Conservation (phyloP, 2,797 vertebrate genomes). For the Poeciliopsis presidionis region DNA sequence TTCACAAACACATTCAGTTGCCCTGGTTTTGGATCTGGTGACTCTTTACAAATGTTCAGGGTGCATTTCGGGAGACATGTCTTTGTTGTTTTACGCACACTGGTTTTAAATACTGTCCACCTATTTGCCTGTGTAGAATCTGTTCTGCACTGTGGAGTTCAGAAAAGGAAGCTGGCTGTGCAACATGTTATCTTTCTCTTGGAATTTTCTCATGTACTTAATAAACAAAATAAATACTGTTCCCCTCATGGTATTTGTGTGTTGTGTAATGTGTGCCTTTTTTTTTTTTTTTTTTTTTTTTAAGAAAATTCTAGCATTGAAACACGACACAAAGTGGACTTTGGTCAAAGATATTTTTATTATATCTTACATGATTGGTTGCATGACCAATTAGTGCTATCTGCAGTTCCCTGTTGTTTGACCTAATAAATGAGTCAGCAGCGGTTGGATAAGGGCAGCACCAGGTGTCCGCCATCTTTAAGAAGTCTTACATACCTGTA, state of each 20-base stretch:
- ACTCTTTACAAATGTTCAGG: slow-evolving; percentile 11
- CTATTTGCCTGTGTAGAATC: slow-evolving; percentile 31
- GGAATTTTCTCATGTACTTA: slow-evolving; percentile 60
- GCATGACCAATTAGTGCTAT: slow-evolving; percentile 35
- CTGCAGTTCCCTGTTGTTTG: slow-evolving; percentile 40
- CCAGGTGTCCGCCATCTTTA: background rate
- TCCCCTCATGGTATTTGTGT: slow-evolving; percentile 30
- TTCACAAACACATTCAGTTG: slow-evolving; percentile 31
- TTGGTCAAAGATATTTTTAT: slow-evolving; percentile 44
- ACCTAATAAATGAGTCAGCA: slow-evolving; percentile 53
- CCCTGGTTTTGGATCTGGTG: slow-evolving; percentile 19
- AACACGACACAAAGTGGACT: slow-evolving; percentile 35
- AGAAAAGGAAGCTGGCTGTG: slow-evolving; percentile 58
- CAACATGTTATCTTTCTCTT: slow-evolving; percentile 58
- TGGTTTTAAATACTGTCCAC: slow-evolving; percentile 19
- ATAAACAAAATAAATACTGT: slow-evolving; percentile 66
- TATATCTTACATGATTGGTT: slow-evolving; percentile 20
- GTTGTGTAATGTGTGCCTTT: slow-evolving; percentile 33
- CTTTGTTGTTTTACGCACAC: slow-evolving; percentile 17
- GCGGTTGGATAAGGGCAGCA: slow-evolving; percentile 17
- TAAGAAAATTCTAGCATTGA: background rate
- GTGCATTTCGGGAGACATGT: slow-evolving; percentile 11
- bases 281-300: background rate
- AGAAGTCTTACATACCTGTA: no score
- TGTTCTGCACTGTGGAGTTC: slow-evolving; percentile 64